phyloP scores from a whole-genome alignment of 2,888 invertebrate genomes.

The Anthoptus insignis region DNA sequence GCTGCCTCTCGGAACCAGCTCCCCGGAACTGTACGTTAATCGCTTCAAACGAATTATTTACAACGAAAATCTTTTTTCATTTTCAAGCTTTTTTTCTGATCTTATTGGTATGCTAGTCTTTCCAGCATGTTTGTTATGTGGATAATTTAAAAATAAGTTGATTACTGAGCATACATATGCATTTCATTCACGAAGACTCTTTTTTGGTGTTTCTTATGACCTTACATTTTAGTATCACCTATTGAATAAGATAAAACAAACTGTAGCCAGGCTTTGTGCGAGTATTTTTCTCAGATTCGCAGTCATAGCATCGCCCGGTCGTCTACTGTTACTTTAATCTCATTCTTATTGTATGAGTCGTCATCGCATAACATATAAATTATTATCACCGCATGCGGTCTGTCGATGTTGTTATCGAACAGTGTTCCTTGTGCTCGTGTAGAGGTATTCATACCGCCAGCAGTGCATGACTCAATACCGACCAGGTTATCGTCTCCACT shows the following conservation, averaged over 20 bases:
- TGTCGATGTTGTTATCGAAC: slow-evolving; percentile 33
- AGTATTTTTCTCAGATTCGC: not conserved
- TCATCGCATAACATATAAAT: slow-evolving; percentile 25
- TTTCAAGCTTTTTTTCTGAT: slow-evolving; percentile 22
- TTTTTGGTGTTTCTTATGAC: too few species aligned
- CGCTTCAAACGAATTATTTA: slow-evolving; percentile 52
- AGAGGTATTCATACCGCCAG: slow-evolving; percentile 16
- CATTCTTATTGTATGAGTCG: not conserved
- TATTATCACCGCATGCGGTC: slow-evolving; percentile 30
- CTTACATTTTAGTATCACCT: too few species aligned
- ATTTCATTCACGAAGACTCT: too few species aligned
- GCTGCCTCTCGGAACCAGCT: slow-evolving; percentile 76
- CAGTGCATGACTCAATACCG: slow-evolving; percentile 33
- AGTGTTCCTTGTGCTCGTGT: slow-evolving; percentile 25
- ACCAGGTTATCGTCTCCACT: slow-evolving; percentile 24
- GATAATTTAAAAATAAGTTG: too few species aligned
- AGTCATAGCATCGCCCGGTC: slow-evolving; percentile 21
- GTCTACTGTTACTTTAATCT: slow-evolving; percentile 10
- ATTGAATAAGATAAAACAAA: not conserved
- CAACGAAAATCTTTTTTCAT: slow-evolving; percentile 27
- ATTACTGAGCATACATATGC: too few species aligned
- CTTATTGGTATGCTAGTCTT: slow-evolving; percentile 8
- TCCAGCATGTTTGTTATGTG: slow-evolving; percentile 18
- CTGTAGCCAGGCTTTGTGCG: not conserved
- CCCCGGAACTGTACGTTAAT: slow-evolving; percentile 78